phyloP scores from a whole-genome alignment of 2,888 invertebrate species.

The Cephus sareptanus region DNA sequence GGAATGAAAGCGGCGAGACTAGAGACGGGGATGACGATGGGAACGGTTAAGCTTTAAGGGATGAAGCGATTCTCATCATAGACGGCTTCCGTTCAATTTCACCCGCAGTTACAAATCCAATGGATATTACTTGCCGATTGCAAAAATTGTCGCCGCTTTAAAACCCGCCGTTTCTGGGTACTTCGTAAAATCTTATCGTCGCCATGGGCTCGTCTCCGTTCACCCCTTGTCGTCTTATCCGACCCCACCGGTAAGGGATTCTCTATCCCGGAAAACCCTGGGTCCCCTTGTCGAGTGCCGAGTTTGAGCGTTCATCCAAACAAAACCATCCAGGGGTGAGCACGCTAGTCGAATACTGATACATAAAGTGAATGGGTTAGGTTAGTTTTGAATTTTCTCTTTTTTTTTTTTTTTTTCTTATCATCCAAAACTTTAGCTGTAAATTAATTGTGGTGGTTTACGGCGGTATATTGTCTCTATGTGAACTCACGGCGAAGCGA shows the following conservation, averaged over 20 bases:
- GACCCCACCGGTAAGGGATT: background rate
- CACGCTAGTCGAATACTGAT: background rate
- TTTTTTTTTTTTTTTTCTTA: background rate
- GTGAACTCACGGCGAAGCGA: too few species aligned
- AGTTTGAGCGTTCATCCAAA: background rate
- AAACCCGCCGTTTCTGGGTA: slow-evolving; percentile 22
- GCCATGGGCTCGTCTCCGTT: background rate
- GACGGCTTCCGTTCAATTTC: slow-evolving; percentile 57
- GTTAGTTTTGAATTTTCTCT: background rate
- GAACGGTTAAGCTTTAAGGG: background rate
- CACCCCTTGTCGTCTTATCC: background rate
- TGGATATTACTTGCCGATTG: slow-evolving; percentile 37
- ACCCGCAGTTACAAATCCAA: slow-evolving; percentile 32
- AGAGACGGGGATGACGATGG: background rate
- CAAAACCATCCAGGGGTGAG: background rate
- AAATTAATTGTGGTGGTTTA: background rate
- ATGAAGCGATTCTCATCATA: slow-evolving; percentile 37
- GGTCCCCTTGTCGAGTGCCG: background rate
- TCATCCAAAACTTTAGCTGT: background rate
- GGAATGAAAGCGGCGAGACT: background rate
- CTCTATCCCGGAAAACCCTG: background rate
- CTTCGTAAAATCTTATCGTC: slow-evolving; percentile 42
- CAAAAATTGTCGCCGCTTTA: slow-evolving; percentile 29
- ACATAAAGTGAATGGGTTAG: background rate
- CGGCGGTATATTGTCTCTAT: background rate